Conservation (phyloP, 2,888 invertebrate species). For the Parelbella ahira region DNA sequence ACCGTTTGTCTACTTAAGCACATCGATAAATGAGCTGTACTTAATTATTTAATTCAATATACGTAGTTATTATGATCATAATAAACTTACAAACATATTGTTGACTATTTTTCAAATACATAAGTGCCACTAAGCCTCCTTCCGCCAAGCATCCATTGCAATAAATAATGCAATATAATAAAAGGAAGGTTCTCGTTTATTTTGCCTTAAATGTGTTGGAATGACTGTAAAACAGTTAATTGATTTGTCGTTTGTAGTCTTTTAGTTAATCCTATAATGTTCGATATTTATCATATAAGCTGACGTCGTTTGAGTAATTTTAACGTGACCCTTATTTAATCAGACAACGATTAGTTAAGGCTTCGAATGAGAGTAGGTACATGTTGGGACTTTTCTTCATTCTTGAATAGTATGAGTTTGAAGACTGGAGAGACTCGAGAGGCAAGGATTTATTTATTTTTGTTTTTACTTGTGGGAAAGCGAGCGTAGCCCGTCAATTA, state of each 20-base stretch:
- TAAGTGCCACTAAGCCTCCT: neutral
- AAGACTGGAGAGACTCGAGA: too few relatives aligned
- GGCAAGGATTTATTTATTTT: too few relatives aligned
- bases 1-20: conserved; percentile 31
- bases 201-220: neutral
- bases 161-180: too few relatives aligned
- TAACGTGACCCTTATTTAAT: too few relatives aligned
- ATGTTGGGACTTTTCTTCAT: too few relatives aligned
- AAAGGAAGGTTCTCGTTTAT: too few relatives aligned
- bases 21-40: conserved; percentile 30
- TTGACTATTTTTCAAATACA: conserved; percentile 12
- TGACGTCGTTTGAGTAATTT: neutral
- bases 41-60: conserved; percentile 29
- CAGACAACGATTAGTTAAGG: too few relatives aligned
- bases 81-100: conserved; percentile 17
- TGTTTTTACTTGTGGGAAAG: too few relatives aligned
- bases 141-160: too few relatives aligned
- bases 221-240: conserved; percentile 6
- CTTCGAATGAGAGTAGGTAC: too few relatives aligned
- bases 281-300: conserved; percentile 4
- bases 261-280: conserved; percentile 1
- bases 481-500: too few relatives aligned
- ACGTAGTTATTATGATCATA: conserved; percentile 20
- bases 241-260: conserved; percentile 8
- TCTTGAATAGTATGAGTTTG: too few relatives aligned